Base-by-base conservation (phyloP, 2,797 vertebrate genomes). In the Gallirallus australis region DNA sequence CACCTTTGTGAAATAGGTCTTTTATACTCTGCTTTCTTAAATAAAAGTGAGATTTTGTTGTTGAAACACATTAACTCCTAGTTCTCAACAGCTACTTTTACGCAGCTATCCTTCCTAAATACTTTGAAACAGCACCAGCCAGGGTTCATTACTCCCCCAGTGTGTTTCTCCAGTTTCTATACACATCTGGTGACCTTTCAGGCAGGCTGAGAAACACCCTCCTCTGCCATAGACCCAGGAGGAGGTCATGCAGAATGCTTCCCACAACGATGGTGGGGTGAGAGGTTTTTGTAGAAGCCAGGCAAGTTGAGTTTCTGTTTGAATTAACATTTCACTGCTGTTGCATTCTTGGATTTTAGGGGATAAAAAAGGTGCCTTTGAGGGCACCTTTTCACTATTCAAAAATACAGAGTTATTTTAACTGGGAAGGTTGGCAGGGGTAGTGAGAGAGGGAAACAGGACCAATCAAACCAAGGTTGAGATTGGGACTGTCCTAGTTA, bases 1-100 rank as follows among this genome's bases (percentile, higher is more conserved):
- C 21, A 80, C 72, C 4, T 90, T 75, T 5, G 0, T n/a, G 31
- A 12, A 56, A 76, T 2, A 59, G 3, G 16, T 28, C 37, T 91
- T 69, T 70, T n/a, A 47, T 47, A 37, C 52, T 50, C 27, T 66
- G 30, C 21, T 84, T 88, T 50, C 27, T 77, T 42, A 68, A 86
- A 77, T 18, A 39, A 82, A 63, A 8, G 48, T 37, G 56, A 70
- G 31, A 93, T 59, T 4, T 60, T 20, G 23, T 33, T 73, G 45
- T 16, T 60, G 31, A 79, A 76, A 89, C 27, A 42, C 2, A 0
- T 31, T 33, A 63, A 37, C 11, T 79, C 23, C 39, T 85, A 9
- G 56, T 94, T 89, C 56, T 85, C n/a, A 42, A 45, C 23, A 92
- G 35, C 59, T 89, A 27, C n/a, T 65, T 82, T 56, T n/a, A 25